These are phyloP conservation scores for Stratiolaelaps scimitus DNA, from an alignment of 1,140 invertebrate species.

Conservation along the genomic window DNA sequence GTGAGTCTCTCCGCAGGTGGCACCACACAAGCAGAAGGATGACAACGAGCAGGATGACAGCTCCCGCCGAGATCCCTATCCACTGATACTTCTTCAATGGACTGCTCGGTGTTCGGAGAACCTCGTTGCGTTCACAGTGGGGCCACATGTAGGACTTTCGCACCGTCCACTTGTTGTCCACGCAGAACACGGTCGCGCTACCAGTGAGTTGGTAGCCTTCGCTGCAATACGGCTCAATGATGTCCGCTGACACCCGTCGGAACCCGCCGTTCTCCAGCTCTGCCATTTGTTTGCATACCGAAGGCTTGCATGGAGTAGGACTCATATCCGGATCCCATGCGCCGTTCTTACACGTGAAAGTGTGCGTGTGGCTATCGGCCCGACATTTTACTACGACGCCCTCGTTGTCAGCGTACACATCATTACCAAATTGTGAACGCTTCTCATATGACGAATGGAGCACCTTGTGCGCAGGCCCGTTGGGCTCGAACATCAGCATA, in stretches of 20 bases:
- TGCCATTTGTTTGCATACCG: background rate
- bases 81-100: background rate
- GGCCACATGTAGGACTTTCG: background rate
- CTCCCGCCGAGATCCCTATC: background rate
- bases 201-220: conserved; percentile 3
- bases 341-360: background rate
- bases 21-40: background rate
- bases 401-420: background rate
- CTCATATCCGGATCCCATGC: conserved; percentile 9
- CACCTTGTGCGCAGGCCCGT: background rate
- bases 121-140: background rate
- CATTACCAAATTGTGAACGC: too few relatives aligned
- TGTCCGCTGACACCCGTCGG: background rate
- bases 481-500: background rate
- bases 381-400: background rate
- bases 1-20: conserved; percentile 4
- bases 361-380: background rate
- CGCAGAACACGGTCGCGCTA: background rate
- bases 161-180: conserved; percentile 4
- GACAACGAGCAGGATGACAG: background rate
- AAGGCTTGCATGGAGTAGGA: background rate
- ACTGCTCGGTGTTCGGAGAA: conserved; percentile 1
- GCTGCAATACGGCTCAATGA: conserved; percentile 3
- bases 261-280: conserved; percentile 4
- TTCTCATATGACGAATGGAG: too few relatives aligned